phyloP scores from a whole-genome alignment of 1,140 invertebrate species.

The Sycophaga agraensis region DNA sequence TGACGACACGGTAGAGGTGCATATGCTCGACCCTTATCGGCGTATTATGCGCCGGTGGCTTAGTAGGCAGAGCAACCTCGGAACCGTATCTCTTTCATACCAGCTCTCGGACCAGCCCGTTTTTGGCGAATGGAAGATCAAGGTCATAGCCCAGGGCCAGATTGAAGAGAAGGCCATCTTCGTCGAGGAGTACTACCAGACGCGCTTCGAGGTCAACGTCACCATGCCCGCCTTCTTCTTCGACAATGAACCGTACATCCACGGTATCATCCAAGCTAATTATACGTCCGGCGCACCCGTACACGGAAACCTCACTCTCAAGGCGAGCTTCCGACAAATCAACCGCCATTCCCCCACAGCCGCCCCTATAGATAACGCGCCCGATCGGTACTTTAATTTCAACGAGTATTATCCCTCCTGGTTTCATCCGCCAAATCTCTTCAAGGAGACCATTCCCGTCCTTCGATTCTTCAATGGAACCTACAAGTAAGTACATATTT shows the following conservation, averaged over 20 bases:
- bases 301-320: conserved; percentile 81
- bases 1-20: conserved; percentile 85
- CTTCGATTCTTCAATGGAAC: conserved; percentile 82
- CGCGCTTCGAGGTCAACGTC: conserved; percentile 90
- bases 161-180: conserved; percentile 81
- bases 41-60: conserved; percentile 88
- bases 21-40: conserved; percentile 82
- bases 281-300: conserved; percentile 87
- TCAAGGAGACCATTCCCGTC: conserved; percentile 63
- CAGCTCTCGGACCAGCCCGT: conserved; percentile 87
- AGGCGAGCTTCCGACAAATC: conserved; percentile 73
- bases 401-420: conserved; percentile 78
- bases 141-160: conserved; percentile 85
- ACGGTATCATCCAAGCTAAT: conserved; percentile 88
- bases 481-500: conserved; percentile 53
- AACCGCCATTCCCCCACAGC: conserved; percentile 40
- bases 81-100: conserved; percentile 88
- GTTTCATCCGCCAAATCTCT: conserved; percentile 64
- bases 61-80: conserved; percentile 84
- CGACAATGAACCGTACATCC: conserved; percentile 78
- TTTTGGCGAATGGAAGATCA: conserved; percentile 89
- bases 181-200: conserved; percentile 95
- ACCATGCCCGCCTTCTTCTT: conserved; percentile 93
- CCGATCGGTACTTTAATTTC: conserved; percentile 75
- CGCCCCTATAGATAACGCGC: conserved; percentile 32